Percentiles rank a stretch among this genome's conserved stretches.
phyloP scores from a whole-genome alignment of 1,140 invertebrate genomes.

The Cherax quadricarinatus region DNA sequence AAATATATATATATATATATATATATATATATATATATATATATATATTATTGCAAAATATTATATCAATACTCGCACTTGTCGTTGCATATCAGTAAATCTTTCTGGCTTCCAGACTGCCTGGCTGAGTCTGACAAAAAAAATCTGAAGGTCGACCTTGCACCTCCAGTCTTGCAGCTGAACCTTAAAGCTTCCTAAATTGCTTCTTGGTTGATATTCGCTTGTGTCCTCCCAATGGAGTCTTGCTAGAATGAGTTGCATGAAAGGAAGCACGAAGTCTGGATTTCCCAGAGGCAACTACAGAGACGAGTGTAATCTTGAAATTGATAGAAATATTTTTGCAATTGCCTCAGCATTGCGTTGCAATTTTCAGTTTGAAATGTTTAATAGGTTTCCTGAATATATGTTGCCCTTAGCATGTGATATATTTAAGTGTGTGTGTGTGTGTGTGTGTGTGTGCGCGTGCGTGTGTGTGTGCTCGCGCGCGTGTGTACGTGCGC shows the following conservation, averaged over 20 bases:
- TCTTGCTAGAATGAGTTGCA: not conserved
- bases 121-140: too few species aligned
- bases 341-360: not conserved
- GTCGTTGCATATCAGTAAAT: too few species aligned
- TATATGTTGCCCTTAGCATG: not conserved
- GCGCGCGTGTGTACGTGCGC: too few species aligned
- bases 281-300: not conserved
- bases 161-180: not conserved
- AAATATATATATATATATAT: too few species aligned
- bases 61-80: too few species aligned
- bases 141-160: too few species aligned
- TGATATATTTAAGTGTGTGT: too few species aligned
- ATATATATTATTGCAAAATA: too few species aligned
- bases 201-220: constrained; percentile 10
- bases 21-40: too few species aligned
- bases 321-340: not conserved
- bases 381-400: not conserved
- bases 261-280: not conserved
- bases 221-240: not conserved
- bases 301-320: not conserved
- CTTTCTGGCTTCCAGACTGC: too few species aligned
- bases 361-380: not conserved
- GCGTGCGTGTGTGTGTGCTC: too few species aligned
- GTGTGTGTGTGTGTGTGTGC: too few species aligned
- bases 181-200: not conserved